Evolutionary conservation across 2,888 invertebrate genomes (phyloP).

Genomic region (Parascotia fuliginaria): DNA sequence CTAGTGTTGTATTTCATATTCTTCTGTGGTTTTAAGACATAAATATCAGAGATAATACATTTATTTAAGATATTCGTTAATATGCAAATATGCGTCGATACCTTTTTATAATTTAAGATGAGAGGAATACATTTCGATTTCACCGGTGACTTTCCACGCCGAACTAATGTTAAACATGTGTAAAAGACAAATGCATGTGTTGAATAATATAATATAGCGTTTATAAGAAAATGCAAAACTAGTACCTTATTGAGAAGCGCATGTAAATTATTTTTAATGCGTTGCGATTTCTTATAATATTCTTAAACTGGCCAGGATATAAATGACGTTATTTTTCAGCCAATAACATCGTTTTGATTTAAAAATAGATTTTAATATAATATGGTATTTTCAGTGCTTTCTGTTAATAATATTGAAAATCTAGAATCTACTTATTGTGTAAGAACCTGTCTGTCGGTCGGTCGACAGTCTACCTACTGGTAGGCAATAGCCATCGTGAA

Average conservation of each 20-base stretch:
- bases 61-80: slow-evolving; percentile 20
- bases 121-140: slow-evolving; percentile 30
- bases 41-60: slow-evolving; percentile 6
- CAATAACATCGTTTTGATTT: too few species aligned
- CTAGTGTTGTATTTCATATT: slow-evolving; percentile 16
- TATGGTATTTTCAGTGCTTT: too few species aligned
- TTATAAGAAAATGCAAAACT: background rate
- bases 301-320: too few species aligned
- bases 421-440: too few species aligned
- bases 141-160: slow-evolving; percentile 31
- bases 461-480: too few species aligned
- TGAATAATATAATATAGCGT: slow-evolving; percentile 20
- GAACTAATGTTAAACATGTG: slow-evolving; percentile 32
- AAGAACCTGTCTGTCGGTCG: too few species aligned
- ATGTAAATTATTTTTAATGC: background rate
- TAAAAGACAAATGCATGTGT: slow-evolving; percentile 26
- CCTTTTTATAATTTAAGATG: slow-evolving; percentile 30
- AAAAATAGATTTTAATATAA: too few species aligned
- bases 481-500: too few species aligned
- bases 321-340: background rate
- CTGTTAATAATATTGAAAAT: too few species aligned
- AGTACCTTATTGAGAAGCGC: background rate
- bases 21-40: slow-evolving; percentile 15
- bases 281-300: too few species aligned
- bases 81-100: slow-evolving; percentile 10